Evolutionary conservation across 2,888 invertebrate species (phyloP).

Genomic region (Pyrochroa serraticornis): DNA sequence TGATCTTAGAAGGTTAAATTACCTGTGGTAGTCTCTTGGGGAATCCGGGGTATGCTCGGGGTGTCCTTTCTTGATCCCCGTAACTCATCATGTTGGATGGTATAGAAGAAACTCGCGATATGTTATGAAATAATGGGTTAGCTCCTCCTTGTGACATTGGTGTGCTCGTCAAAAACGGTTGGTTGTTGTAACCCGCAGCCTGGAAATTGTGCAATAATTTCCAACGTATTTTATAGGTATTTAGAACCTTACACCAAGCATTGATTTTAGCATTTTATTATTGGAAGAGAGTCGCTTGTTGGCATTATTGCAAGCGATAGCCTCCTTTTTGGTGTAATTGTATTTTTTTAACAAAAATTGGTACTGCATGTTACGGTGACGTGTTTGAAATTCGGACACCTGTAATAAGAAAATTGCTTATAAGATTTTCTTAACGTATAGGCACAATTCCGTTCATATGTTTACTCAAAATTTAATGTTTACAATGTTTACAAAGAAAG

Average conservation of each 20-base stretch:
- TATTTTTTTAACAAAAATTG: slow-evolving; percentile 46
- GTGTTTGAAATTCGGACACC: slow-evolving; percentile 47
- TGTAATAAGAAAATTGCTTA: slow-evolving; percentile 21
- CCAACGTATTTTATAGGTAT: not conserved
- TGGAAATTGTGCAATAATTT: slow-evolving; percentile 3
- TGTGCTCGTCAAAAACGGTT: slow-evolving; percentile 33
- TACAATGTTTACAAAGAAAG: too few species aligned
- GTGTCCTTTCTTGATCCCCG: not conserved
- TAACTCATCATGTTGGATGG: not conserved
- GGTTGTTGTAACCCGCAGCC: slow-evolving; percentile 21
- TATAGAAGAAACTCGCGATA: slow-evolving; percentile 33
- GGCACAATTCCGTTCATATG: too few species aligned
- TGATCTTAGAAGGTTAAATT: too few species aligned
- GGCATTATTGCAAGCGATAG: slow-evolving; percentile 39
- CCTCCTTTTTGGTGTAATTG: slow-evolving; percentile 45
- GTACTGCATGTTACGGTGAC: slow-evolving; percentile 39
- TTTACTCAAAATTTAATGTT: too few species aligned
- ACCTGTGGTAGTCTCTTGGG: slow-evolving; percentile 17
- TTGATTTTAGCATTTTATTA: slow-evolving; percentile 37
- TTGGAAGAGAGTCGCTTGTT: slow-evolving; percentile 45
- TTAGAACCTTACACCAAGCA: slow-evolving; percentile 38
- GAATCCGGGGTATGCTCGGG: slow-evolving; percentile 25
- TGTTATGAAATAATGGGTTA: slow-evolving; percentile 20
- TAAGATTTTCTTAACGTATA: too few species aligned
- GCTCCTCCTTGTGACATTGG: slow-evolving; percentile 18